Evolutionary conservation across 2,797 vertebrate species (phyloP).

Genomic region (Acestrorhynchus altus): DNA sequence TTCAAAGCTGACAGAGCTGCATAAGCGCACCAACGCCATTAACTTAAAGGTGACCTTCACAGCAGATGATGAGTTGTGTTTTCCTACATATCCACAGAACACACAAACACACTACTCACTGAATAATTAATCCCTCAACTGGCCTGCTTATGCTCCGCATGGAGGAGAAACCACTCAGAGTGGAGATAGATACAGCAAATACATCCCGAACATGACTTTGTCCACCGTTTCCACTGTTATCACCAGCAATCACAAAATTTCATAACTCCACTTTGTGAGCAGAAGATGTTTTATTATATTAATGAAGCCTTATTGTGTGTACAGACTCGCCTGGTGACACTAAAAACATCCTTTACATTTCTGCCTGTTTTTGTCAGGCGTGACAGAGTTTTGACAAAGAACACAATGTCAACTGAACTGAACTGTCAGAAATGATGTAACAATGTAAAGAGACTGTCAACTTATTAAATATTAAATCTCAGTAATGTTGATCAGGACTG

Average conservation of each 20-base stretch:
- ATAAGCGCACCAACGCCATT: conserved; percentile 12
- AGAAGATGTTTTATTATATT: too few species aligned
- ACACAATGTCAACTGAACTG: background rate
- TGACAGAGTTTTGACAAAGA: background rate
- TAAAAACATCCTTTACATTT: too few species aligned
- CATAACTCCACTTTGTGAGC: too few species aligned
- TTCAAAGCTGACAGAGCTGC: background rate
- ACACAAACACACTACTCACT: conserved; percentile 10
- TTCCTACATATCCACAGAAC: conserved; percentile 1
- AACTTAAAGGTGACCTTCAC: conserved; percentile 37
- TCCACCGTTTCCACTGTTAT: background rate
- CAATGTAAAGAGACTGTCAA: too few species aligned
- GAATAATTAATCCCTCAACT: conserved; percentile 14
- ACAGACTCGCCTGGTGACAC: background rate
- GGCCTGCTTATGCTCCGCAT: background rate
- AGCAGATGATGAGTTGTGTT: conserved; percentile 22
- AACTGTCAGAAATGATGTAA: background rate
- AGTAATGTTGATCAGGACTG: too few species aligned
- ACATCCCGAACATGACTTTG: background rate
- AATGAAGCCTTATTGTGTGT: background rate
- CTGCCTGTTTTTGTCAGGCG: background rate
- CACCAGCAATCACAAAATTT: background rate
- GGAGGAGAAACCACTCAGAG: conserved; percentile 6
- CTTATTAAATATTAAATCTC: too few species aligned
- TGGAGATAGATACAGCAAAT: background rate